Base-by-base conservation (phyloP, 2,797 vertebrate species). In the Anguilla marmorata region DNA sequence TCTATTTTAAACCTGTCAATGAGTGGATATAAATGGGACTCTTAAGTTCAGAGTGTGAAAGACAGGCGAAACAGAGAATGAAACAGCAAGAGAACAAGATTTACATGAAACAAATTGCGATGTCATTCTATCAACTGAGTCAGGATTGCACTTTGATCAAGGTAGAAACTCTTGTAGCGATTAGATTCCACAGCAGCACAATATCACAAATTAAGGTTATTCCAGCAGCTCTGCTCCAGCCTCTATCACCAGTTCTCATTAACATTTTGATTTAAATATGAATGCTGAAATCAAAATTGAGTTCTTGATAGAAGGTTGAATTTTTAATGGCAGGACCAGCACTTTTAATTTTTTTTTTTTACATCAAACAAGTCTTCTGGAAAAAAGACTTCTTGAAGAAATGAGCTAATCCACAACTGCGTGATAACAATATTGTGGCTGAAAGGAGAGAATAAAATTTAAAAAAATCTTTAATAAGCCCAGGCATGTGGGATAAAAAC, bases 51-150 rank as follows among this genome's bases (percentile, higher is more conserved):
- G 63, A 69, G 16, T 16, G 56, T 16, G 27, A 30, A 27, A 72
- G 66, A 12, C 27, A 72, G 66, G n/a, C 0, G 11, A 33, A 72
- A 14, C 12, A 41, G 74, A 41, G 74, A 19, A 33, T 7, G 6
- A 41, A 41, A 76, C 1, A 33, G 33, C 37, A 19, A 19, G 16
- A 37, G 30, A 41, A 41, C n/a, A 76, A 3, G 33, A 41, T 76
- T 76, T 76, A 76, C 72, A 76, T 41, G 72, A 76, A 41, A 76
- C 72, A 41, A 76, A 76, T 76, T 37, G 74, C 21, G 66, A 76
- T 33, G 41, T 37, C 33, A 41, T 41, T 76, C 74, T 41, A 76
- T 76, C 74, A 76, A 37, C 69, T 16, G 14, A 76, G 33, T 76
- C 74, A 74, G 69, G 30, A 76, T 76, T 41, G 27, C 33, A 11